phyloP scores from a whole-genome alignment of 2,888 invertebrate species.

The Pollenia labialis region DNA sequence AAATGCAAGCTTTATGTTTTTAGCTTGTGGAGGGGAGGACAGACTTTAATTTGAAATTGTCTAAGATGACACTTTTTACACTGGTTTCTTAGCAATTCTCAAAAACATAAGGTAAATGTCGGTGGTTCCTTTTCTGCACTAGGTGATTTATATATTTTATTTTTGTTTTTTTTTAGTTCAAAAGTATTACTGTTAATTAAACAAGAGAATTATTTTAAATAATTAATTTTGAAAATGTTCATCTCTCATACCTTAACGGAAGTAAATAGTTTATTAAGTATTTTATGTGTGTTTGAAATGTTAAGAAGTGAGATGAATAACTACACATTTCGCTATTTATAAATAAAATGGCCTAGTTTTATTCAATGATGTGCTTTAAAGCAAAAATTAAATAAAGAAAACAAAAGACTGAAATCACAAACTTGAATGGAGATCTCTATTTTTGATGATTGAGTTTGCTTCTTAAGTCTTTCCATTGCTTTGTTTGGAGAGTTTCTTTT shows the following conservation, averaged over 20 bases:
- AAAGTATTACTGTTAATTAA: background rate
- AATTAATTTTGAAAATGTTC: background rate
- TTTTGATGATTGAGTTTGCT: background rate
- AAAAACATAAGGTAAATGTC: too few relatives aligned
- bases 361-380: constrained; percentile 13
- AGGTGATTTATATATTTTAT: too few relatives aligned
- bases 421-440: constrained; percentile 15
- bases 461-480: constrained; percentile 28
- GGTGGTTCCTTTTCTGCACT: too few relatives aligned
- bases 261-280: constrained; percentile 50
- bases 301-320: constrained; percentile 15
- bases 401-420: constrained; percentile 79
- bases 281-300: constrained; percentile 9
- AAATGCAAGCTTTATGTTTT: too few relatives aligned
- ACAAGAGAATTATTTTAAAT: constrained; percentile 30
- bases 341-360: constrained; percentile 30
- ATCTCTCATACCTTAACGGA: constrained; percentile 38
- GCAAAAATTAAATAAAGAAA: constrained; percentile 42
- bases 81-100: too few relatives aligned
- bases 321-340: constrained; percentile 20
- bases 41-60: too few relatives aligned
- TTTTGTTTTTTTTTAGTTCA: background rate
- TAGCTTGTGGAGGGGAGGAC: too few relatives aligned
- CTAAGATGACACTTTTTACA: too few relatives aligned
- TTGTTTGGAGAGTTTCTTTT: background rate